Evolutionary conservation across 2,797 vertebrate species (phyloP).

Genomic region (Mustela erminea): DNA sequence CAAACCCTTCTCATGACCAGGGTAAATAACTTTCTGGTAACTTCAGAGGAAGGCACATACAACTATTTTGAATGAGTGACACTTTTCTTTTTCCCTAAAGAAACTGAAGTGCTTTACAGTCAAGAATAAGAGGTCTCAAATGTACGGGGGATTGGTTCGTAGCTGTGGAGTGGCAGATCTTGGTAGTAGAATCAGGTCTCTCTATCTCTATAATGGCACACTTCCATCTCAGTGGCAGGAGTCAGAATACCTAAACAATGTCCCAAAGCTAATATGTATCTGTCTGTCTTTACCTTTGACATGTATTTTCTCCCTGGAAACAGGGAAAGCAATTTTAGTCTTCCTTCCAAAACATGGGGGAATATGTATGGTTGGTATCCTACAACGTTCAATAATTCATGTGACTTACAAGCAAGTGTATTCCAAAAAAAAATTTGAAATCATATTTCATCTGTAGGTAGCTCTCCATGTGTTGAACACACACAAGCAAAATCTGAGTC

Average conservation of each 20-base stretch:
- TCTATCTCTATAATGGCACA: not conserved
- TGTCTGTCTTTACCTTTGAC: not conserved
- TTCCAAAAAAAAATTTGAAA: not conserved
- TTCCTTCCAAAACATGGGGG: not conserved
- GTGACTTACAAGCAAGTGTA: not conserved
- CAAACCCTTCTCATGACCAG: not conserved
- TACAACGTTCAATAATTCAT: not conserved
- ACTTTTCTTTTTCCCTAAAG: not conserved
- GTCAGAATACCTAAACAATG: not conserved
- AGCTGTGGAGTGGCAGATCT: not conserved
- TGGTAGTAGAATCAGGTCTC: not conserved
- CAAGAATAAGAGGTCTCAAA: not conserved
- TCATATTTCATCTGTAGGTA: not conserved
- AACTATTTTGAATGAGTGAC: slow-evolving; percentile 52
- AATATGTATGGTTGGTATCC: not conserved
- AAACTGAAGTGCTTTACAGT: not conserved
- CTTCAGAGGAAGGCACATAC: slow-evolving; percentile 1
- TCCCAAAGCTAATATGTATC: not conserved
- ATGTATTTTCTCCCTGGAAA: not conserved
- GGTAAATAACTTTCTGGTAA: slow-evolving; percentile 7
- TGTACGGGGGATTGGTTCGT: not conserved
- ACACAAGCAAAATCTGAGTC: slow-evolving; percentile 7
- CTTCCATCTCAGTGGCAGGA: not conserved
- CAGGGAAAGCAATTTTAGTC: not conserved
- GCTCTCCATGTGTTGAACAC: not conserved